Evolutionary conservation across 2,797 vertebrate genomes (phyloP), one percentile per base, ranked within the genome.

Genomic region (Sebastes trivittatus): DNA sequence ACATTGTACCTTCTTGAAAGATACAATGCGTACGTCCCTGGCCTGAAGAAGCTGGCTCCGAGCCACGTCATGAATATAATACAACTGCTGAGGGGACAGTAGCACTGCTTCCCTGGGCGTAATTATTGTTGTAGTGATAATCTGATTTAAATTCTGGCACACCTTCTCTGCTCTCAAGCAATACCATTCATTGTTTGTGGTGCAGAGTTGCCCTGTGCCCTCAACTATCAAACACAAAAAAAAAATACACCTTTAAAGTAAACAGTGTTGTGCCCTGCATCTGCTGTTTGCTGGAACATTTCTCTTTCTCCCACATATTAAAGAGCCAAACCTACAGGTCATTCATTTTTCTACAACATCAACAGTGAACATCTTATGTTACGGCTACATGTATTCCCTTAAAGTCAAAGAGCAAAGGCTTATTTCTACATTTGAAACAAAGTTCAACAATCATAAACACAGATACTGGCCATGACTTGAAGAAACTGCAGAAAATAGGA

Each of bases 21-120:
- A 80, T 34, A 72, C 65, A 55, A 52, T 13, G 63, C 1, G 0
- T 13, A 61, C 66, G 30, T 56, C 67, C 27, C 62, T 68, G 63
- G 73, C 42, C 68, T 80, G 27, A 29, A 62, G 82, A 64, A 56
- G 27, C 60, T 66, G 78, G 65, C 67, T 59, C 22, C 0, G n/a
- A 72, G 84, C 81, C 84, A 81, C 55, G 20, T 70, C 38, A 72
- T 65, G 65, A 71, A 88, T 83, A 81, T 54, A 77, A 79, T 70
- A 77, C 42, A 78, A 60, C 78, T 59, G 68, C 61, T 49, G 66
- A 70, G 27, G 56, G 54, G 66, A 72, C 25, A 61, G 67, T n/a
- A 64, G 32, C 67, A 3, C 52, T 42, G 58, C 77, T 76, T 52
- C 77, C 16, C 32, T 54, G 16, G 14, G 46, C 34, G 27, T 79